Evolutionary conservation across 2,113 vertebrate species (phyloP).

Genomic region (Panthera uncia): DNA sequence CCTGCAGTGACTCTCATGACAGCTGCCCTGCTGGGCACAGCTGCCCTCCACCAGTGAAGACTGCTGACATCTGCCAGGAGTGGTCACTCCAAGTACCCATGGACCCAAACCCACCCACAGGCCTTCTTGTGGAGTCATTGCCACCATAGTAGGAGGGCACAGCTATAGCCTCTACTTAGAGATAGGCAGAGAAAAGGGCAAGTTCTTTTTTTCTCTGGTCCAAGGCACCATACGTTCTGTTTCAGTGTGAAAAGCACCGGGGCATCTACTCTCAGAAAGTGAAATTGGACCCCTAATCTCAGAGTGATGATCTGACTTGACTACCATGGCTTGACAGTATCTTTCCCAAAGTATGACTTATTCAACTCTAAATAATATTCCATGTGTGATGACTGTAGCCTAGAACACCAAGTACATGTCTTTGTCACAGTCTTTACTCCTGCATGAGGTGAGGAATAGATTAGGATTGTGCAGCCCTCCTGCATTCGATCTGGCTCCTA

Average conservation of each 20-base stretch:
- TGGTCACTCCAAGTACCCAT: background rate
- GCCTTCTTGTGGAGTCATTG: background rate
- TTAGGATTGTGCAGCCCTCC: background rate
- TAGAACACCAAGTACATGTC: background rate
- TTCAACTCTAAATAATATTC: background rate
- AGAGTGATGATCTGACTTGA: background rate
- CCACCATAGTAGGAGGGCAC: fast-evolving
- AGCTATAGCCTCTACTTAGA: background rate
- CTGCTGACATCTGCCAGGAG: background rate
- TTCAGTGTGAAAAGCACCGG: background rate
- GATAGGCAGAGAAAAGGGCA: background rate
- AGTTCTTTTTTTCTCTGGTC: background rate
- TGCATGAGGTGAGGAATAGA: background rate
- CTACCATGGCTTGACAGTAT: background rate
- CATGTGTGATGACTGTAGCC: background rate
- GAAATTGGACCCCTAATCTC: background rate
- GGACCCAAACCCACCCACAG: background rate
- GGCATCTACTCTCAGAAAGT: background rate
- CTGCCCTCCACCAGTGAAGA: background rate
- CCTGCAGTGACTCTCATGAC: background rate
- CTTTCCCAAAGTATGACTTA: background rate
- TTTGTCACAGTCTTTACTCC: background rate
- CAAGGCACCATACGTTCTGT: background rate
- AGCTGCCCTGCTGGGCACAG: background rate
- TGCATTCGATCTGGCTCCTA: background rate